Evolutionary conservation across 53 echinoderm and acorn worm genomes (phyloP).

Genomic region (Paracentrotus lividus): DNA sequence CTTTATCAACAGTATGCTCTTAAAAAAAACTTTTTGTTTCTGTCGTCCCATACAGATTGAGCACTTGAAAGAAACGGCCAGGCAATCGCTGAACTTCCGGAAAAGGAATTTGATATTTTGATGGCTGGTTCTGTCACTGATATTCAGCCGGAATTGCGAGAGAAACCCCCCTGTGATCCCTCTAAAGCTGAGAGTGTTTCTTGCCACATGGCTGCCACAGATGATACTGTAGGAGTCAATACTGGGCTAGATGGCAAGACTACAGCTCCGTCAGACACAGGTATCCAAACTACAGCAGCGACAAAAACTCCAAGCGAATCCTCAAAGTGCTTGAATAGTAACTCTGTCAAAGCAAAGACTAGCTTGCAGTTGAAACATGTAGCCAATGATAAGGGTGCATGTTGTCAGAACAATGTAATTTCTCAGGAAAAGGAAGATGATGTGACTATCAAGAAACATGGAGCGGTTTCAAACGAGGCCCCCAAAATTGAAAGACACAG

Average conservation of each 20-base stretch:
- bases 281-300: background rate
- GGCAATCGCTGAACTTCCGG: constrained; percentile 63
- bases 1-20: too few relatives aligned
- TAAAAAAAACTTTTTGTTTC: background rate
- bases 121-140: constrained; percentile 34
- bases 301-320: constrained; percentile 9
- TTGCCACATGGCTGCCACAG: constrained; percentile 72
- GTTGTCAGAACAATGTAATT: background rate
- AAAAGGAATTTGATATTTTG: constrained; percentile 56
- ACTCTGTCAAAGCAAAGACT: background rate
- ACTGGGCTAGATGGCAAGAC: constrained; percentile 39
- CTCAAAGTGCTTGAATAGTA: background rate
- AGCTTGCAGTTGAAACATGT: background rate
- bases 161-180: constrained; percentile 19
- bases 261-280: constrained; percentile 22
- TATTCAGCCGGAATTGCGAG: background rate
- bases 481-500: background rate
- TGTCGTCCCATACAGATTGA: constrained; percentile 48
- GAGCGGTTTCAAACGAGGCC: background rate
- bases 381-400: constrained; percentile 2
- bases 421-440: constrained; percentile 8
- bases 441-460: constrained; percentile 33
- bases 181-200: background rate
- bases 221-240: constrained; percentile 3
- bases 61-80: constrained; percentile 47